phyloP scores from a whole-genome alignment of 2,113 vertebrate species.

The Notiomystis cincta region DNA sequence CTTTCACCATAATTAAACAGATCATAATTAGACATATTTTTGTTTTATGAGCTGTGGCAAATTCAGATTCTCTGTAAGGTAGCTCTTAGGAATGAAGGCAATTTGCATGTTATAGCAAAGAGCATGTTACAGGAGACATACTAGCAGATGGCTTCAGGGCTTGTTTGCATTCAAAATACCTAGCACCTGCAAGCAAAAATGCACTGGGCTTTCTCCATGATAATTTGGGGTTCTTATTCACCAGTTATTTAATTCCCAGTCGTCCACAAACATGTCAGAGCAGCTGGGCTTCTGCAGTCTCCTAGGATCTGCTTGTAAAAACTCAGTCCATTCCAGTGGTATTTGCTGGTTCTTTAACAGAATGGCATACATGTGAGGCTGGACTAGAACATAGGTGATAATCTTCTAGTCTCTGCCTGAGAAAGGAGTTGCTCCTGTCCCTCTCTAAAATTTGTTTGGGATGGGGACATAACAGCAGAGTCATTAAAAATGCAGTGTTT shows the following conservation, averaged over 20 bases:
- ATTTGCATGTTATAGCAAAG: background rate
- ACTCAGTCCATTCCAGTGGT: rapidly evolving
- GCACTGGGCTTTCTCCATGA: background rate
- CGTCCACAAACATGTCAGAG: background rate
- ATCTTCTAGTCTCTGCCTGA: background rate
- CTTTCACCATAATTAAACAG: slow-evolving; percentile 15
- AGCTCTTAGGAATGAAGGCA: background rate
- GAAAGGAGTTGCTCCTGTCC: background rate
- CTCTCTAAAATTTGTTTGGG: background rate
- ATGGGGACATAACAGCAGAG: background rate
- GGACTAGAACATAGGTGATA: background rate
- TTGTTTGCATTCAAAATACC: slow-evolving; percentile 4
- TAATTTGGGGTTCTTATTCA: background rate
- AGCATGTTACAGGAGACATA: background rate
- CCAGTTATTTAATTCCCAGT: background rate
- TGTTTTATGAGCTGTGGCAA: slow-evolving; percentile 19
- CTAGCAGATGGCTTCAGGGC: slow-evolving; percentile 3
- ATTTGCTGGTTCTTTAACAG: background rate
- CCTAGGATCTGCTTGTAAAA: background rate
- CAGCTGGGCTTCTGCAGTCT: background rate
- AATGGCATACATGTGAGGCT: background rate
- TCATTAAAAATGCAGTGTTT: background rate
- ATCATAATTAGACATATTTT: slow-evolving; percentile 52
- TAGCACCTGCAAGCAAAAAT: slow-evolving; percentile 22
- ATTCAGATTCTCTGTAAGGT: slow-evolving; percentile 9